Evolutionary conservation across 2,888 invertebrate genomes (phyloP), one percentile per base, ranked within the genome.

Genomic region (Ectropis crepuscularia): DNA sequence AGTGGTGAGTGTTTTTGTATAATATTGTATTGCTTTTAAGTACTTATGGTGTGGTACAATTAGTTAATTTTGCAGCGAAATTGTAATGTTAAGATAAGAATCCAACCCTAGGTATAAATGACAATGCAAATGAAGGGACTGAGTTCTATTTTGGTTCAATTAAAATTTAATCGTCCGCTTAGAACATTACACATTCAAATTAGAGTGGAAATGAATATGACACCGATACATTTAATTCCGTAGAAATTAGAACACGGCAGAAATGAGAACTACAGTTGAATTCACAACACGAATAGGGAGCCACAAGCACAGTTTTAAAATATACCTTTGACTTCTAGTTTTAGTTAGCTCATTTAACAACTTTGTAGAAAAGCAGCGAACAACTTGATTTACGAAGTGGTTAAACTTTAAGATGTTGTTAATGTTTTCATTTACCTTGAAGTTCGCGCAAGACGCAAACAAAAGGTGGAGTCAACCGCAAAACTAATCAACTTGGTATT

Each of bases 141-240:
- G 16, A 28, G 16, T 28, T 28, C 16, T 28, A 28, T 28, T 28
- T 28, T 28, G 16, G 2, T 28, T 28, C 16, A 28, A 28, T 28
- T 28, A 28, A 28, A 28, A 28, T 28, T 28, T 28, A 2, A 28
- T 28, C 16, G n/a, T 36, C 36, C 16, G 16, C 77, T 67, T 73
- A 70, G 74, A 71, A 66, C 65, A 74, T 68, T 74, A 48, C 38
- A 59, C 53, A 61, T 54, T 53, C 59, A 53, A 59, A 59, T 59
- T 28, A 53, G 47, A 47, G 47, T 47, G 38, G 57, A 53, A 57
- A 53, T 57, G 46, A 41, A 57, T 51, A 57, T 42, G 41, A 36
- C 53, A 8, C 57, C 47, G 38, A 57, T 53, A 53, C 39, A 57
- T 53, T 57, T 41, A 61, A 55, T 11, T 46, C 41, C 6, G 45